Base-by-base conservation (phyloP, 2,888 invertebrate genomes). In the Folsomia candida region DNA sequence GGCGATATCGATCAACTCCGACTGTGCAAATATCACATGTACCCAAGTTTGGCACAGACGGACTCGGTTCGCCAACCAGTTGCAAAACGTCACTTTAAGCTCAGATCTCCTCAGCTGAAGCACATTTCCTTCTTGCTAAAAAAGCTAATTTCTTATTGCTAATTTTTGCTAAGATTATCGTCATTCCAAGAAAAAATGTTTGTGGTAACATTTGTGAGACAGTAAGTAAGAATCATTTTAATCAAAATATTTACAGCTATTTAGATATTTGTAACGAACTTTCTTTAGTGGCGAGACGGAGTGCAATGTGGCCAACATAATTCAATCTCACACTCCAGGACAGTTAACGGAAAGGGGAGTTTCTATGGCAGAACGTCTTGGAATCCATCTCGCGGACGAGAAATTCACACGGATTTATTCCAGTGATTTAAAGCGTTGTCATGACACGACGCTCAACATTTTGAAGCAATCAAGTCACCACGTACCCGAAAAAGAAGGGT, bases 381-480 rank as follows among this genome's bases (percentile, higher is more conserved):
- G 76, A 2, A 58, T 62, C 22, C 67, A 69, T 61, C 3, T 76
- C 2, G 27, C 51, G 22, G 67, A 67, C 0, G 76, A 76, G 51
- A 72, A 68, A 24, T 76, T 72, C 27, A 75, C 76, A 2, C 68
- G 73, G 1, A 47, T 76, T 2, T 76, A 70, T 66, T 69, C 70
- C 58, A 75, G 75, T 66, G 76, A 76, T 57, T 62, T 76, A 28
- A 70, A 71, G 20, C 47, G 76, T 65, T 76, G 76, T 67, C 71
- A 76, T 27, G 71, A 76, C 51, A 76, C 76, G 22, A 76, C 76
- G 2, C n/a, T 68, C 1, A 22, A 71, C 58, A 72, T 76, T 54
- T 29, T 76, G 28, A 70, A 71, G 57, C 70, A 75, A 59, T 72
- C 70, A 6, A 28, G 26, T 3, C 27, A 69, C 9, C 4, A 2